Percentiles rank a stretch among this genome's conserved stretches.
phyloP scores from a whole-genome alignment of 2,888 invertebrate species.

The Spicauda simplicius region DNA sequence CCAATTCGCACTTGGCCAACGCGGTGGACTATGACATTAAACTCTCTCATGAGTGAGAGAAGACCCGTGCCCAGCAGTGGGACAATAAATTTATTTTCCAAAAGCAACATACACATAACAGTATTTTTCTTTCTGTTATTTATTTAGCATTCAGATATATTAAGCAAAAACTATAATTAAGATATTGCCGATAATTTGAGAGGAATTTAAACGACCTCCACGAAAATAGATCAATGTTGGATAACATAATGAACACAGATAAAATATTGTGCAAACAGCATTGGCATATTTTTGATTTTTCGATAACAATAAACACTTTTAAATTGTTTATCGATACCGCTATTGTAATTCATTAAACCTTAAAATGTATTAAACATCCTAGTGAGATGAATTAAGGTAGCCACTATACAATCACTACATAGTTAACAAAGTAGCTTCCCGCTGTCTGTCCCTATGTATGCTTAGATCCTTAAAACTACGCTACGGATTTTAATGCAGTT shows the following conservation, averaged over 20 bases:
- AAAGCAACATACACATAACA: no score
- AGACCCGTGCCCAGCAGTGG: no score
- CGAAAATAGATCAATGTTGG: background rate
- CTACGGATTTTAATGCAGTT: no score
- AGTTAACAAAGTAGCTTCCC: no score
- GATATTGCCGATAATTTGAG: background rate
- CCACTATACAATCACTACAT: background rate
- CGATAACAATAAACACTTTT: background rate
- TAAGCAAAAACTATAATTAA: background rate
- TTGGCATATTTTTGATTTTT: conserved; percentile 1
- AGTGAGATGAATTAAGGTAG: background rate
- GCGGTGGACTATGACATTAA: no score
- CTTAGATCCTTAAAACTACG: no score
- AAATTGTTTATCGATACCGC: background rate
- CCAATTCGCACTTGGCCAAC: no score
- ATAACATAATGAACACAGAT: conserved; percentile 2
- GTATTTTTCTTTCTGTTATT: no score
- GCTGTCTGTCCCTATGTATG: no score
- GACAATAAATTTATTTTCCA: no score
- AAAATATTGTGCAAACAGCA: conserved; percentile 4
- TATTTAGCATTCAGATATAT: no score
- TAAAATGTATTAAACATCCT: background rate
- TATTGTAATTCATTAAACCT: background rate
- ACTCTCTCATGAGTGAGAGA: no score
- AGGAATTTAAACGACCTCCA: conserved; percentile 1